Evolutionary conservation across 2,888 invertebrate genomes (phyloP), one percentile per base, ranked within the genome.

Genomic region (Cistogaster globosa): DNA sequence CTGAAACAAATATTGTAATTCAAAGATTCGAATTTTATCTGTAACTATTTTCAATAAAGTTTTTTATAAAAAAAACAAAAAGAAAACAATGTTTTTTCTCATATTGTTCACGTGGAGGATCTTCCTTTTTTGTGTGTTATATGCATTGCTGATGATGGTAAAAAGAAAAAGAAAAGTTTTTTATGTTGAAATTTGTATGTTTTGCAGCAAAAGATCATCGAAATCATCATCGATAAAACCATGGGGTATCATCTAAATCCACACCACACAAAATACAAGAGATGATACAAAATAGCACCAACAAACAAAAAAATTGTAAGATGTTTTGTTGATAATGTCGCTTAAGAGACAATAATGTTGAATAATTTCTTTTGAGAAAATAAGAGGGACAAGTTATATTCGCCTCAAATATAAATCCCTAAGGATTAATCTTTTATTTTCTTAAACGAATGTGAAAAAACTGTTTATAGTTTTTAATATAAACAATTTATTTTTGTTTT

Each of bases 151-250:
- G 51, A 42, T 42, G 42, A 42, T 42, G 32, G 14, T n/a, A n/a
- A 53, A 26, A 58, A 36, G 48, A 36, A 81, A 81, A 32, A 68
- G 57, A 53, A 81, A 81, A 63, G 26, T 45, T 69, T 16, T 79
- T 38, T 22, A 62, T 72, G 11, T 60, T 74, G 7, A 42, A 26
- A 11, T 12, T 60, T 60, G 18, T 60, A 26, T 45, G 7, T 45
- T 75, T n/a, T 38, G 18, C 53, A 51, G 74, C 63, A 55, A 81
- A 74, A 84, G 77, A 84, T 84, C 81, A 84, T 77, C 72, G 68
- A 77, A 77, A 84, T 84, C 81, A 84, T 81, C 84, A 84, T 84
- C 77, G 84, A 81, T 84, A 84, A 81, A 81, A 78, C 84, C 81
- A 84, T 81, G 84, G 84, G 84, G 81, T 84, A 62, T 81, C 77